These are phyloP conservation scores for Cephalophus harveyi DNA, from an alignment of 2,113 vertebrate species.

Conservation along the genomic window DNA sequence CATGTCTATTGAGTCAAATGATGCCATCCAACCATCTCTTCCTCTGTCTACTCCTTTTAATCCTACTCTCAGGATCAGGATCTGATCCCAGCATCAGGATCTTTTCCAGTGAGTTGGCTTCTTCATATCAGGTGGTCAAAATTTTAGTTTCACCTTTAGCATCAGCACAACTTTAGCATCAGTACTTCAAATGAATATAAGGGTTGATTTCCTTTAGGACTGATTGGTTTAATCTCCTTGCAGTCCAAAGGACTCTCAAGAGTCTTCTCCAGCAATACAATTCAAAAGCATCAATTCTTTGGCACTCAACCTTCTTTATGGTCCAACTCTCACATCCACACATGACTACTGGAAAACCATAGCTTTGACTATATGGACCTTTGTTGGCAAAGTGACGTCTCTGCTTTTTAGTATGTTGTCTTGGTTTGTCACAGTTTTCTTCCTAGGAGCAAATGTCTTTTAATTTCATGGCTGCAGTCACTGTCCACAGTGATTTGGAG, in stretches of 20 bases:
- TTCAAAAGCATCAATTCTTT: not conserved
- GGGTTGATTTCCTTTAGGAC: not conserved
- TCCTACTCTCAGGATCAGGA: not conserved
- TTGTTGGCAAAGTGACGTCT: not conserved
- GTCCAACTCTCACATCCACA: not conserved
- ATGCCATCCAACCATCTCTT: not conserved
- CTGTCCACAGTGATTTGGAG: not conserved
- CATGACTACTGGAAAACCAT: not conserved
- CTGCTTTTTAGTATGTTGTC: not conserved
- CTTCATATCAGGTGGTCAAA: not conserved
- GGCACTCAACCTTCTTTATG: not conserved
- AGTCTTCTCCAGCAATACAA: not conserved
- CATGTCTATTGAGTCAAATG: not conserved
- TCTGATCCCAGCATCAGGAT: not conserved
- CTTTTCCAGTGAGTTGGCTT: not conserved
- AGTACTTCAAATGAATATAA: not conserved
- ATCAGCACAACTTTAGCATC: not conserved
- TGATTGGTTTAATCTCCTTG: not conserved
- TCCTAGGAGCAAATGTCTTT: not conserved
- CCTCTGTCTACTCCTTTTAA: not conserved
- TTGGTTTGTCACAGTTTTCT: not conserved
- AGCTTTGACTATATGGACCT: not conserved
- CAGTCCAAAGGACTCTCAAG: not conserved
- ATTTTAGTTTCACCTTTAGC: not conserved
- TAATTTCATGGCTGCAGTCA: not conserved